Evolutionary conservation across 2,888 invertebrate genomes (phyloP).

Genomic region (Polylopha cassiicola): DNA sequence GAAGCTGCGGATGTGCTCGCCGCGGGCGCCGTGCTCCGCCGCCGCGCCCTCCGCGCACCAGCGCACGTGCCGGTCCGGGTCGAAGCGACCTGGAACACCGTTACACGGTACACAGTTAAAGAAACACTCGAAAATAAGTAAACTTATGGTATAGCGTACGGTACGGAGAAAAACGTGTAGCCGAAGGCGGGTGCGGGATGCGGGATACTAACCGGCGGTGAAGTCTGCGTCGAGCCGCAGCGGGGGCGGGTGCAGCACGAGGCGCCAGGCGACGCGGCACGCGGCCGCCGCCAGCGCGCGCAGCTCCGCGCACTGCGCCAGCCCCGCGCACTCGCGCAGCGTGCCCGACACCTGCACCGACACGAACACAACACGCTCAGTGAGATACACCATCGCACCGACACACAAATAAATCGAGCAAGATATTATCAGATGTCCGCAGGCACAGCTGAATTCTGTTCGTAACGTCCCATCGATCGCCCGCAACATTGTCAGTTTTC

Average conservation of each 20-base stretch:
- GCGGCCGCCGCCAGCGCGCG: slow-evolving; percentile 88
- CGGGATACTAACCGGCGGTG: slow-evolving; percentile 74
- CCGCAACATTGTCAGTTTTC: no score
- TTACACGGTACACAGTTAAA: neutral
- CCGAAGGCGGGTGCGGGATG: neutral
- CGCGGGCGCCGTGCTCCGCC: slow-evolving; percentile 83
- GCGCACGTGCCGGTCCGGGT: slow-evolving; percentile 86
- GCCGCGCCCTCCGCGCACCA: slow-evolving; percentile 81
- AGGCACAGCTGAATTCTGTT: no score
- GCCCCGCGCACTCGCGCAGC: slow-evolving; percentile 94
- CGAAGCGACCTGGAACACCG: slow-evolving; percentile 75
- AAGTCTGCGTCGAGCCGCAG: slow-evolving; percentile 83
- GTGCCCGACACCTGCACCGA: slow-evolving; percentile 89
- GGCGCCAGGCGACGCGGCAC: slow-evolving; percentile 91
- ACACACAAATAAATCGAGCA: neutral
- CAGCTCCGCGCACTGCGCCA: slow-evolving; percentile 86
- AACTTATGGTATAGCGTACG: neutral
- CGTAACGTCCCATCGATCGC: no score
- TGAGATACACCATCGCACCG: neutral
- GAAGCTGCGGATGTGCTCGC: slow-evolving; percentile 86
- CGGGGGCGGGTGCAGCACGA: slow-evolving; percentile 85
- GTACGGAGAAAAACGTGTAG: neutral
- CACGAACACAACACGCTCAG: neutral
- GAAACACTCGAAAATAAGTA: neutral
- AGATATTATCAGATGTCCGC: neutral